Evolutionary conservation across 2,888 invertebrate species (phyloP).

Genomic region (Epinotia nisella): DNA sequence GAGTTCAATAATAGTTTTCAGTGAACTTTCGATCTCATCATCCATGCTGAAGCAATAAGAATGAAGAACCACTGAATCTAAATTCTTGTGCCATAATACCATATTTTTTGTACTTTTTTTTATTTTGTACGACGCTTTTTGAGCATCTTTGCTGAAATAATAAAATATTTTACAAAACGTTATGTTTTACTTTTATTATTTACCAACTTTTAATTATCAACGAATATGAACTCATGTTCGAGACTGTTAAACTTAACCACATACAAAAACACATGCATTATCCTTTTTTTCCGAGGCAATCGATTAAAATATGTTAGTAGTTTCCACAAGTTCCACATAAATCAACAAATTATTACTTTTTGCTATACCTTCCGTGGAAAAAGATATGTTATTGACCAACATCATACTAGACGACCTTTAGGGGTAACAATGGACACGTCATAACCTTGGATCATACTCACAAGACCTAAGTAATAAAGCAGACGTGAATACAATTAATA

Average conservation of each 20-base stretch:
- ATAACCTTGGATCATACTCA: not conserved
- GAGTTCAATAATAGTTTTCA: constrained; percentile 18
- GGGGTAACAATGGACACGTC: constrained; percentile 8
- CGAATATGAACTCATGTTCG: no score
- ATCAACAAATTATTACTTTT: no score
- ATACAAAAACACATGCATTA: no score
- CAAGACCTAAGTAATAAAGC: constrained; percentile 11
- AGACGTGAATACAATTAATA: constrained; percentile 2
- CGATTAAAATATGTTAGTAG: no score
- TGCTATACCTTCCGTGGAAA: not conserved
- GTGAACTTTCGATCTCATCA: constrained; percentile 63
- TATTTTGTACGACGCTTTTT: constrained; percentile 52
- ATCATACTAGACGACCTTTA: constrained; percentile 10
- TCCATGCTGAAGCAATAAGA: constrained; percentile 51
- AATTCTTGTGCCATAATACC: constrained; percentile 78
- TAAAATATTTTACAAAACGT: constrained; percentile 36
- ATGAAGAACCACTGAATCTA: constrained; percentile 60
- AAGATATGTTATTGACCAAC: not conserved
- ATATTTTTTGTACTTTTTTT: constrained; percentile 64
- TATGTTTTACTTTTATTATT: constrained; percentile 5
- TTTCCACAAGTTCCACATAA: no score
- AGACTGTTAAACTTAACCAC: no score
- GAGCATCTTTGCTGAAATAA: constrained; percentile 37
- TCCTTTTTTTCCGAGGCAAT: no score
- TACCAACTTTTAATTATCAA: no score